phyloP scores from a whole-genome alignment of 2,797 vertebrate species.

The Amazonetta brasiliensis region DNA sequence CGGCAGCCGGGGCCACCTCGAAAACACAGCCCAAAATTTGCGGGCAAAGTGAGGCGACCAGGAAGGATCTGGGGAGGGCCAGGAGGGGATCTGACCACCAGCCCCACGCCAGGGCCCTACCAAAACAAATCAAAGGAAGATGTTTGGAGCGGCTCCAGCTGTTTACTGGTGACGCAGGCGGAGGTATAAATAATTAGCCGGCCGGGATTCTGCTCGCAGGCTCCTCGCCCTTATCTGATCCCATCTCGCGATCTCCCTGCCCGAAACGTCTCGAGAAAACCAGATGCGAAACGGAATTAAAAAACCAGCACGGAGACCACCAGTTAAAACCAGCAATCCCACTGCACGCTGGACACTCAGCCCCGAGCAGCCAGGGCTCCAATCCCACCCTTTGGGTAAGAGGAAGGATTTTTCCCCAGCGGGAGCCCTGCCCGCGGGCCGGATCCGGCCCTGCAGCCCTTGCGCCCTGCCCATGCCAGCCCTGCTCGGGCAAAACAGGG shows the following conservation, averaged over 20 bases:
- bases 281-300: background rate
- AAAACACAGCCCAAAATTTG: background rate
- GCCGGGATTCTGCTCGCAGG: constrained; percentile 44
- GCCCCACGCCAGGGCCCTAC: background rate
- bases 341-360: background rate
- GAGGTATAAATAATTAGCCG: constrained; percentile 62
- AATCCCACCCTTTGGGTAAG: background rate
- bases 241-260: background rate
- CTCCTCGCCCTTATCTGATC: constrained; percentile 51
- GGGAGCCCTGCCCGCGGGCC: background rate
- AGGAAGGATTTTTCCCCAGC: background rate
- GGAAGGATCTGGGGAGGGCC: background rate
- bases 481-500: too few species aligned
- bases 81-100: background rate
- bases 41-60: background rate
- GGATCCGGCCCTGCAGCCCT: background rate
- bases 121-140: constrained; percentile 23
- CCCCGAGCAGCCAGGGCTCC: background rate
- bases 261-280: constrained; percentile 44
- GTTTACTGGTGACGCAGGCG: constrained; percentile 57
- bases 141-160: constrained; percentile 55
- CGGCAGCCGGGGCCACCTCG: too few species aligned
- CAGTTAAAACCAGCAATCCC: background rate
- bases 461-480: background rate
- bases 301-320: background rate